Percentiles rank a stretch among this genome's conserved stretches.
phyloP scores from a whole-genome alignment of 2,888 invertebrate genomes.

The Schizotus pectinicornis region DNA sequence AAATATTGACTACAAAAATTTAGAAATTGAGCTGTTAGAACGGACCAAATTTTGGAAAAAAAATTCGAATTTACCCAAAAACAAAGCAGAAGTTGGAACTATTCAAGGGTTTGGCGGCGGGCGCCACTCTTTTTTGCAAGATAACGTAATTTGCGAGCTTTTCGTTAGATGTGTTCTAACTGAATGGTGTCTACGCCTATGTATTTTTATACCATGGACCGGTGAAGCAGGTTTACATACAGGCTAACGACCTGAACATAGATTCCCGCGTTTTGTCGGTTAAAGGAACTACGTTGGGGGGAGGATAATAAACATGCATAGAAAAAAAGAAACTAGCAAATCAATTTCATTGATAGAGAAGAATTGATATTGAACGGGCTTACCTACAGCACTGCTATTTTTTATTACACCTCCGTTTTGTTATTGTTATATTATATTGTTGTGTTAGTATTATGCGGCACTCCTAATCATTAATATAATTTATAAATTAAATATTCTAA shows the following conservation, averaged over 20 bases:
- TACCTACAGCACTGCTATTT: slow-evolving; percentile 11
- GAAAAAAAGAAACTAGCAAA: slow-evolving; percentile 25
- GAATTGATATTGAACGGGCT: slow-evolving; percentile 9
- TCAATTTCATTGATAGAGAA: slow-evolving; percentile 26
- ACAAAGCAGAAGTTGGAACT: too few species aligned
- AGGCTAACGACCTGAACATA: slow-evolving; percentile 51
- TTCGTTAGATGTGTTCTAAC: neutral
- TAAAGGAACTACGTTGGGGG: slow-evolving; percentile 46
- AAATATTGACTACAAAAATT: too few species aligned
- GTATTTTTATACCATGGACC: slow-evolving; percentile 46
- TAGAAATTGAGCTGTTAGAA: too few species aligned
- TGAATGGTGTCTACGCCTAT: slow-evolving; percentile 40
- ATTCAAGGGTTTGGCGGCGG: too few species aligned
- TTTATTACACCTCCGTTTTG: neutral
- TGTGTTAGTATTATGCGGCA: too few species aligned
- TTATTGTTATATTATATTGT: neutral
- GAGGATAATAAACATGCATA: slow-evolving; percentile 14
- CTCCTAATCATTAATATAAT: too few species aligned
- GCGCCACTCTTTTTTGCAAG: too few species aligned
- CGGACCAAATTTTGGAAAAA: too few species aligned
- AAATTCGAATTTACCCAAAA: too few species aligned
- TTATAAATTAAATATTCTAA: too few species aligned
- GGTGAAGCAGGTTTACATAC: slow-evolving; percentile 51
- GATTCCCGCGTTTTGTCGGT: slow-evolving; percentile 51
- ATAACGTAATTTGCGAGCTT: too few species aligned